These are phyloP conservation scores for Rhodinocichla rosea DNA, from an alignment of 2,113 vertebrate species.

Conservation along the genomic window DNA sequence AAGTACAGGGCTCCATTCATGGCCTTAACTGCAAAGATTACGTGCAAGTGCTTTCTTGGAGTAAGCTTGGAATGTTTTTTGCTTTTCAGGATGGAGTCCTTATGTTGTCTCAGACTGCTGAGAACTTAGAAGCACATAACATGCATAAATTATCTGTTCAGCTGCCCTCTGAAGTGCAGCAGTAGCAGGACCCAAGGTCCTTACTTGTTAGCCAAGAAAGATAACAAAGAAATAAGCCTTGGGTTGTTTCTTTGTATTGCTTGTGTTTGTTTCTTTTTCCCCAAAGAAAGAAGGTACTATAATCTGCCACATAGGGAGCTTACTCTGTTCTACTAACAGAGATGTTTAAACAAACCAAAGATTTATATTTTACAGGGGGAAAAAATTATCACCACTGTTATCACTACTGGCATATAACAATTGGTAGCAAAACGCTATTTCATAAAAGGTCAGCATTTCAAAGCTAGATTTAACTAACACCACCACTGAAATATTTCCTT, in stretches of 20 bases:
- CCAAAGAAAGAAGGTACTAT: neutral
- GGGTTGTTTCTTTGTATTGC: neutral
- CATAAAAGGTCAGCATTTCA: constrained; percentile 9
- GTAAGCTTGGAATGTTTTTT: neutral
- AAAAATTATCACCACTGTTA: neutral
- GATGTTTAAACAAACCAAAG: constrained; percentile 4
- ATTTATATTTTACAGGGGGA: neutral
- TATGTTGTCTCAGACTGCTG: neutral
- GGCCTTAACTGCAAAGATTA: constrained; percentile 1
- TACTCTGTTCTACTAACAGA: neutral
- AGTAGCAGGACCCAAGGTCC: neutral
- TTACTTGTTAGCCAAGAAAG: neutral
- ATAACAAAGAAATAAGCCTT: neutral
- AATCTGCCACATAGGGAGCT: neutral
- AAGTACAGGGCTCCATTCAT: neutral
- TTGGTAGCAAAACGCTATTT: neutral
- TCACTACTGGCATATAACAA: neutral
- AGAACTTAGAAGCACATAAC: neutral
- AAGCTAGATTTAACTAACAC: neutral
- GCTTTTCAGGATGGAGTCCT: neutral
- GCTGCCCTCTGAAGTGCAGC: neutral
- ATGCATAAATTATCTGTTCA: neutral
- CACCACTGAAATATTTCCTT: neutral
- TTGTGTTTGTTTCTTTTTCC: neutral
- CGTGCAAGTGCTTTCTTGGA: neutral